Conservation (phyloP, 2,113 vertebrate genomes). For the Proterorhinus semilunaris region DNA sequence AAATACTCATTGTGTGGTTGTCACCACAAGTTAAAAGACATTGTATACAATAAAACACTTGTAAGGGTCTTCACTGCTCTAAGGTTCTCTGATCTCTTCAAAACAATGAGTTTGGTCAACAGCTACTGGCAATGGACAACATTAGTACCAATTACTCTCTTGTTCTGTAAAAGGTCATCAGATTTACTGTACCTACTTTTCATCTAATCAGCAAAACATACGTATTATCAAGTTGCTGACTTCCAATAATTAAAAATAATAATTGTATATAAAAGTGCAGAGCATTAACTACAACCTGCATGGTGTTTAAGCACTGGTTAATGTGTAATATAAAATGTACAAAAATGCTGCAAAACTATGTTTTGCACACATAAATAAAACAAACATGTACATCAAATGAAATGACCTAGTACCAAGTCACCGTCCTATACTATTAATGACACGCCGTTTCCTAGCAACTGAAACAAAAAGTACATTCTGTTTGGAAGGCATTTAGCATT, state of each 20-base stretch:
- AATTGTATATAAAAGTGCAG: slow-evolving; percentile 79
- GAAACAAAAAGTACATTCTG: slow-evolving; percentile 55
- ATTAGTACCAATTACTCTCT: background rate
- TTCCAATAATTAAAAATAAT: slow-evolving; percentile 64
- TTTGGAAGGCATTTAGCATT: slow-evolving; percentile 71
- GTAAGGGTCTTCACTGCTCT: background rate
- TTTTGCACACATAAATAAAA: slow-evolving; percentile 74
- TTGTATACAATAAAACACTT: background rate
- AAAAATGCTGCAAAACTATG: slow-evolving; percentile 74
- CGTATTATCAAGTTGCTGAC: slow-evolving; percentile 69
- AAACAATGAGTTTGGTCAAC: slow-evolving; percentile 15
- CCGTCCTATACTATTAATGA: background rate
- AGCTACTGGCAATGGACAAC: slow-evolving; percentile 18
- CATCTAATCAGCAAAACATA: slow-evolving; percentile 16
- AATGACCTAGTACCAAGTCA: slow-evolving; percentile 23
- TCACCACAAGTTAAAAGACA: no score
- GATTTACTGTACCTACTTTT: slow-evolving; percentile 51
- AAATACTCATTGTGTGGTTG: no score
- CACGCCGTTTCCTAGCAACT: slow-evolving; percentile 13
- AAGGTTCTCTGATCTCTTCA: background rate
- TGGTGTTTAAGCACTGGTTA: slow-evolving; percentile 78
- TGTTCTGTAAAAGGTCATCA: slow-evolving; percentile 40
- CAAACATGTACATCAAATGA: slow-evolving; percentile 72
- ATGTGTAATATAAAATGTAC: slow-evolving; percentile 78
- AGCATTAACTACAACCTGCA: slow-evolving; percentile 75